These are phyloP conservation scores for Andrena flavipes DNA, from an alignment of 2,888 invertebrate species.

Conservation along the genomic window DNA sequence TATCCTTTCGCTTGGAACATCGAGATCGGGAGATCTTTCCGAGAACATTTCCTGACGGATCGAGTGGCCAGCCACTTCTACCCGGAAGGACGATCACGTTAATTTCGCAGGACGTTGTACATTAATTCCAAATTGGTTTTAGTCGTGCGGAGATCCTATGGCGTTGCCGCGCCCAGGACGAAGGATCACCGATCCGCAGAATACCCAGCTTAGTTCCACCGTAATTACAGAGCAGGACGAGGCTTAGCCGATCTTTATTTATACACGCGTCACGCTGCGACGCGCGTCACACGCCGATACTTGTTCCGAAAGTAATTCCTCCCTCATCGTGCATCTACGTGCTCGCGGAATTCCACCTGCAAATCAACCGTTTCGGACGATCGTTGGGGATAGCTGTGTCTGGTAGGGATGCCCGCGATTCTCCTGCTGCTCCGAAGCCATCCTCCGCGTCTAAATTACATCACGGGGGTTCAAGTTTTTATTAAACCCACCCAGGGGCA, in stretches of 20 bases:
- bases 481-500: conserved; percentile 25
- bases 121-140: conserved; percentile 83
- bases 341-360: too few relatives aligned
- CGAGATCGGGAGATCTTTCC: conserved; percentile 25
- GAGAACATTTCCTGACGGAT: conserved; percentile 34
- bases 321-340: too few relatives aligned
- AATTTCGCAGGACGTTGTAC: conserved; percentile 74
- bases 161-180: conserved; percentile 64
- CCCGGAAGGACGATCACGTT: conserved; percentile 61
- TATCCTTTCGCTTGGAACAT: not conserved
- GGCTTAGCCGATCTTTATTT: conserved; percentile 81
- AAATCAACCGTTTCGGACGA: not conserved
- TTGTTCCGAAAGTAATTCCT: conserved; percentile 28
- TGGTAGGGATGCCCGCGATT: not conserved
- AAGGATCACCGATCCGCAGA: conserved; percentile 80
- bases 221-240: conserved; percentile 80
- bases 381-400: not conserved
- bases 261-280: conserved; percentile 73
- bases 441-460: not conserved
- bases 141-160: conserved; percentile 65
- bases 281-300: conserved; percentile 56
- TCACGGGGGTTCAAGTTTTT: conserved; percentile 33
- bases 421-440: not conserved
- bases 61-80: conserved; percentile 34
- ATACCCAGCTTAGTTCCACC: conserved; percentile 81